These are phyloP conservation scores for Holacanthella duospinosa DNA, from an alignment of 2,888 invertebrate genomes.

Conservation along the genomic window DNA sequence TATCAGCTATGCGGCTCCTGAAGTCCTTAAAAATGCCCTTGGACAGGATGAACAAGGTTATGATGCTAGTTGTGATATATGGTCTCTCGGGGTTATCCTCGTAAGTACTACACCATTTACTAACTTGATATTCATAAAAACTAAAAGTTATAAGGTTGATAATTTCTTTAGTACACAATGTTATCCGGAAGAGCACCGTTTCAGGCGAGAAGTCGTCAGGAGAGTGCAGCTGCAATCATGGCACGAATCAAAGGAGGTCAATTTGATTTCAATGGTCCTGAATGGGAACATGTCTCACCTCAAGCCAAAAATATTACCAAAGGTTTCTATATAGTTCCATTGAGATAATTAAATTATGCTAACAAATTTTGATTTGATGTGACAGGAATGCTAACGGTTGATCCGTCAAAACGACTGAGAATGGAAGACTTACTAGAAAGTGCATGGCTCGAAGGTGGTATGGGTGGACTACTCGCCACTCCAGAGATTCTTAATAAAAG, in stretches of 20 bases:
- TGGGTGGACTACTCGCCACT: conserved; percentile 45
- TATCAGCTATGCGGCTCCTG: conserved; percentile 74
- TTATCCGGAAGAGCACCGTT: conserved; percentile 81
- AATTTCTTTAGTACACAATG: conserved; percentile 61
- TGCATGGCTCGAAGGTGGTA: conserved; percentile 52
- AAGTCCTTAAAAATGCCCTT: conserved; percentile 60
- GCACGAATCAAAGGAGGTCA: conserved; percentile 66
- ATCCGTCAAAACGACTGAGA: conserved; percentile 59
- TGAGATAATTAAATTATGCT: not conserved
- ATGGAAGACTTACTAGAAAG: conserved; percentile 57
- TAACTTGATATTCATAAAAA: not conserved
- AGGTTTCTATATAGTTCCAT: conserved; percentile 39
- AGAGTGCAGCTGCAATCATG: conserved; percentile 65
- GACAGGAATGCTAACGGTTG: conserved; percentile 64
- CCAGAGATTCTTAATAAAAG: conserved; percentile 49
- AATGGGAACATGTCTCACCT: conserved; percentile 62
- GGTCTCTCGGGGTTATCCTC: conserved; percentile 89
- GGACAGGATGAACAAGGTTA: conserved; percentile 48
- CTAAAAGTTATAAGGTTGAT: not conserved
- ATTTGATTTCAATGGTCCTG: conserved; percentile 60
- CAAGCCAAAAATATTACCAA: conserved; percentile 64
- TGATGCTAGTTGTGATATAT: conserved; percentile 86
- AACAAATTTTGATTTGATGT: conserved; percentile 8
- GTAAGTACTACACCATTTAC: too few species aligned
- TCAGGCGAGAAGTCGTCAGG: conserved; percentile 57